phyloP scores from a whole-genome alignment of 2,797 vertebrate genomes.

The Melanotaenia maccullochi region DNA sequence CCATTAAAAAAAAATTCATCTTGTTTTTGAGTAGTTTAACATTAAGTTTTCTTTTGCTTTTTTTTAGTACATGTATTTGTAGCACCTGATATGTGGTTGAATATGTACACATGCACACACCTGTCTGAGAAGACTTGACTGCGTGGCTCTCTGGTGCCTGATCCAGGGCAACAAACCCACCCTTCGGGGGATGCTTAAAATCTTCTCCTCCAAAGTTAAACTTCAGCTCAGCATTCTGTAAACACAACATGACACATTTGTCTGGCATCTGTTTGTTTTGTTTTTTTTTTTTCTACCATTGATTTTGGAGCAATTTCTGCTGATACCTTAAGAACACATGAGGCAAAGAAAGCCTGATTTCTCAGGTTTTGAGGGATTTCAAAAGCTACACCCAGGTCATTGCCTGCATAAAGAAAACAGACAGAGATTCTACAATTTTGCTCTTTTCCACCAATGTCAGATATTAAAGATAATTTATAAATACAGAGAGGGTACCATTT shows the following conservation, averaged over 20 bases:
- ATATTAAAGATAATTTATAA: neutral
- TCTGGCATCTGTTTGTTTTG: neutral
- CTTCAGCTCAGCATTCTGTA: conserved; percentile 94
- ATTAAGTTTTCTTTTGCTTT: no score
- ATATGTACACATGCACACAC: conserved; percentile 67
- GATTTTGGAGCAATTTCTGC: neutral
- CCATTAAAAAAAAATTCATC: neutral
- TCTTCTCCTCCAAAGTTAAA: conserved; percentile 97
- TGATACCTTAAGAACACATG: conserved; percentile 94
- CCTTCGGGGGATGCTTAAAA: conserved; percentile 92
- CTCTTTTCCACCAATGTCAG: neutral
- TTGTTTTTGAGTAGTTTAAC: neutral
- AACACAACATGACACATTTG: neutral
- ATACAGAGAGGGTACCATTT: conserved; percentile 84
- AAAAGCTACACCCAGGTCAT: conserved; percentile 93
- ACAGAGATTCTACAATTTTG: neutral
- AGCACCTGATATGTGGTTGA: neutral
- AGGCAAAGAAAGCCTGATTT: conserved; percentile 91
- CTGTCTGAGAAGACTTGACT: conserved; percentile 90
- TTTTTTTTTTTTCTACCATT: neutral
- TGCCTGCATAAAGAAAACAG: conserved; percentile 79
- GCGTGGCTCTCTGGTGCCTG: conserved; percentile 86
- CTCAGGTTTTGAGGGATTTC: conserved; percentile 89
- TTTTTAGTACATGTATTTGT: neutral
- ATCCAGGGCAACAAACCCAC: conserved; percentile 87